Percentiles rank a stretch among this genome's conserved stretches.
Conservation (phyloP, 1,140 invertebrate species). For the Eupristina koningsbergeri region DNA sequence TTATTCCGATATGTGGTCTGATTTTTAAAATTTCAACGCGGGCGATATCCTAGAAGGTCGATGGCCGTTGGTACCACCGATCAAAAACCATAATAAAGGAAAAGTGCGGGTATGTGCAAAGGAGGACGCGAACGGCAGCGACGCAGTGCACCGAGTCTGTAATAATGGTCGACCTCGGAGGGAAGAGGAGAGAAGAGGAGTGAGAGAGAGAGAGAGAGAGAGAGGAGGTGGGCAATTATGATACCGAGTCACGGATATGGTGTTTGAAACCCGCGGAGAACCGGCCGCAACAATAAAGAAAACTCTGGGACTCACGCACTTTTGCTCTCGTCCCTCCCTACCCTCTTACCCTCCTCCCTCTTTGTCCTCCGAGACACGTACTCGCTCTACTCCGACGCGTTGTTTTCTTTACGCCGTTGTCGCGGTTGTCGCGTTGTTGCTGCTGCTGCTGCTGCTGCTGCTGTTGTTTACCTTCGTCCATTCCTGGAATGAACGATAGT, state of each 20-base stretch:
- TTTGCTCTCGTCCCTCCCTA: too few relatives aligned
- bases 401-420: not conserved
- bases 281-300: not conserved
- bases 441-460: not conserved
- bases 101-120: too few relatives aligned
- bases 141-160: not conserved
- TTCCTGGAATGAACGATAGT: not conserved
- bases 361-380: not conserved
- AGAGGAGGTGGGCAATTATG: slow-evolving; percentile 5
- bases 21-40: too few relatives aligned
- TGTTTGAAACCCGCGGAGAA: not conserved
- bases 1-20: not conserved
- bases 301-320: not conserved
- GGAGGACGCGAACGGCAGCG: too few relatives aligned
- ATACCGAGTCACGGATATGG: slow-evolving; percentile 16
- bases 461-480: not conserved
- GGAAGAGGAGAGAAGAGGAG: not conserved
- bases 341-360: not conserved
- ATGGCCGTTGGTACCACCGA: not conserved
- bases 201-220: not conserved
- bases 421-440: not conserved
- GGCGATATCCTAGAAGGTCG: not conserved
- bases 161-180: slow-evolving; percentile 1
- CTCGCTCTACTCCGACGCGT: not conserved
- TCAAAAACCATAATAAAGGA: too few relatives aligned